These are phyloP conservation scores for Marisa cornuarietis DNA, from an alignment of 1,140 invertebrate species.

Conservation along the genomic window DNA sequence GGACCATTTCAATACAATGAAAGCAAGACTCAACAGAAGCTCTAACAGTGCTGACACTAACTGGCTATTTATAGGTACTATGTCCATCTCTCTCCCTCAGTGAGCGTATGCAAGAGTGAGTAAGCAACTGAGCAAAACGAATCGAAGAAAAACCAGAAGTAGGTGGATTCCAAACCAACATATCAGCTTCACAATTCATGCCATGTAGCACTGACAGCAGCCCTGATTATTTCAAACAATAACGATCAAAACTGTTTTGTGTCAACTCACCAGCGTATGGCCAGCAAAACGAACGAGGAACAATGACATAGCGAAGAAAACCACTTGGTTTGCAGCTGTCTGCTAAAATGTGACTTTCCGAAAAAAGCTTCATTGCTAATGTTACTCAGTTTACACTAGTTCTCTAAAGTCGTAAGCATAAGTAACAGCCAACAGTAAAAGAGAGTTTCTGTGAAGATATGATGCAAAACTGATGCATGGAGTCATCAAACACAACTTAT, in stretches of 20 bases:
- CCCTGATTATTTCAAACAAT: not conserved
- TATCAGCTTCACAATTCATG: not conserved
- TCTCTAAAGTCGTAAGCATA: not conserved
- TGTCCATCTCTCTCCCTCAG: not conserved
- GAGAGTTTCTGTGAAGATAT: too few relatives aligned
- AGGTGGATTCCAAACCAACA: too few relatives aligned
- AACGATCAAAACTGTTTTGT: too few relatives aligned
- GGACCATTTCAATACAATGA: not conserved
- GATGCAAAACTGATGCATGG: too few relatives aligned
- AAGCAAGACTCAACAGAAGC: not conserved
- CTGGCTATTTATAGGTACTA: not conserved
- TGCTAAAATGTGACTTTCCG: not conserved
- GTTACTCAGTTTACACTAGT: not conserved
- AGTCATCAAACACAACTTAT: too few relatives aligned
- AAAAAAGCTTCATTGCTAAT: not conserved
- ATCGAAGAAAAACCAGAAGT: too few relatives aligned
- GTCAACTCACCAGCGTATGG: too few relatives aligned
- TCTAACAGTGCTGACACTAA: not conserved
- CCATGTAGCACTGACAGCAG: not conserved
- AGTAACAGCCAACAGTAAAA: too few relatives aligned
- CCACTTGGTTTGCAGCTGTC: not conserved
- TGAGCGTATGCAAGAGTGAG: not conserved
- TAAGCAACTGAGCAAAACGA: not conserved
- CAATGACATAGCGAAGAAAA: not conserved
- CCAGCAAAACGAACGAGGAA: not conserved